These are phyloP conservation scores for Eustalomyia histrio DNA, from an alignment of 2,888 invertebrate genomes.

Conservation along the genomic window DNA sequence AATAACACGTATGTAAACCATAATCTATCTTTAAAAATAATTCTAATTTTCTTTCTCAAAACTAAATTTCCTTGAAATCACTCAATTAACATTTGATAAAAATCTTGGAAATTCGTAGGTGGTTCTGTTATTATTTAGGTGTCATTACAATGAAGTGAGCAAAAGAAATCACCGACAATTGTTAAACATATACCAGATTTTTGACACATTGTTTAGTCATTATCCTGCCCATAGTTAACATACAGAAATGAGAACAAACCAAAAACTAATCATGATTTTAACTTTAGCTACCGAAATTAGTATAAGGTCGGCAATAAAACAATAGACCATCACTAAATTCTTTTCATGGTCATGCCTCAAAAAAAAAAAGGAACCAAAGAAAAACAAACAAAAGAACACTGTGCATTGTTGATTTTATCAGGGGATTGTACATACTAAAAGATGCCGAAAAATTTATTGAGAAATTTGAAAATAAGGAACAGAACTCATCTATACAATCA, in stretches of 20 bases:
- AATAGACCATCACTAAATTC: slow-evolving; percentile 11
- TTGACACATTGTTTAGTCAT: slow-evolving; percentile 61
- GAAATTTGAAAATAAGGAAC: slow-evolving; percentile 34
- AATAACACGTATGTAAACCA: not conserved
- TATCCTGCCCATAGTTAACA: slow-evolving; percentile 28
- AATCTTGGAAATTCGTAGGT: slow-evolving; percentile 57
- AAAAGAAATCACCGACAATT: slow-evolving; percentile 39
- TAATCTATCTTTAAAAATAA: slow-evolving; percentile 2
- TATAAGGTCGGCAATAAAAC: slow-evolving; percentile 6
- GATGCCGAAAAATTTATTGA: slow-evolving; percentile 57
- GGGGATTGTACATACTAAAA: slow-evolving; percentile 25
- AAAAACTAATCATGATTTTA: slow-evolving; percentile 59
- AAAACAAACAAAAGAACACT: slow-evolving; percentile 12
- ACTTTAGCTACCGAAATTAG: slow-evolving; percentile 55
- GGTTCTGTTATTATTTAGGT: slow-evolving; percentile 49
- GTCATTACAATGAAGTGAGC: slow-evolving; percentile 42
- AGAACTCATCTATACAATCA: no score
- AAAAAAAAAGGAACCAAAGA: not conserved
- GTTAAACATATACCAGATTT: slow-evolving; percentile 41
- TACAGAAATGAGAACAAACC: slow-evolving; percentile 5
- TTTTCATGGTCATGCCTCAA: slow-evolving; percentile 11
- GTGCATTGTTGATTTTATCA: not conserved
- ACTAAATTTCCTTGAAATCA: slow-evolving; percentile 38
- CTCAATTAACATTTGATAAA: slow-evolving; percentile 33
- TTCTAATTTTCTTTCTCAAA: not conserved